Percentiles rank a stretch among this genome's conserved stretches.
Evolutionary conservation across 2,888 invertebrate genomes (phyloP).

Genomic region (Augiades crinisus): DNA sequence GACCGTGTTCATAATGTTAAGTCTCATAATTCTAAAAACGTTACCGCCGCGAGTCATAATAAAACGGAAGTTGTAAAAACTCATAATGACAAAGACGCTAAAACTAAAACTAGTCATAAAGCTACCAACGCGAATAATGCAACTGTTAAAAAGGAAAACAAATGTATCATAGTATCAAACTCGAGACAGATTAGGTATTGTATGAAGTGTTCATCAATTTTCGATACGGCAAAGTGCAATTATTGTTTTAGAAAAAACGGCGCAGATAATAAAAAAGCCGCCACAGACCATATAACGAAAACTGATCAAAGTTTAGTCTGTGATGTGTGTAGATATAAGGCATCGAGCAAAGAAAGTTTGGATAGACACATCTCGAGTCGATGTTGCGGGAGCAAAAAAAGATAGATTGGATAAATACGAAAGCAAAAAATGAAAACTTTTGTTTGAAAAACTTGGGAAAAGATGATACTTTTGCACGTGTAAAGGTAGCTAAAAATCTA

Average conservation of each 20-base stretch:
- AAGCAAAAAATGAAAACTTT: not conserved
- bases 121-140: no score
- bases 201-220: constrained; percentile 47
- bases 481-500: no score
- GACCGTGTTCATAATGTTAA: not conserved
- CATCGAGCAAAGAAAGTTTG: constrained; percentile 21
- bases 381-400: constrained; percentile 2
- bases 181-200: constrained; percentile 46
- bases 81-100: no score
- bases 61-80: no score
- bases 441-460: not conserved
- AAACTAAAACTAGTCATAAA: constrained; percentile 5
- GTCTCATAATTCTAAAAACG: not conserved
- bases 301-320: constrained; percentile 9
- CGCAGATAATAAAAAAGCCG: not conserved
- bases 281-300: not conserved
- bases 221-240: constrained; percentile 43
- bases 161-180: constrained; percentile 37
- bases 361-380: constrained; percentile 17
- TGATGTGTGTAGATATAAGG: constrained; percentile 23
- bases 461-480: no score
- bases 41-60: no score
- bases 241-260: constrained; percentile 39
- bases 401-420: constrained; percentile 1
- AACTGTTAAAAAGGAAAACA: constrained; percentile 31